Base-by-base conservation (phyloP, 2,888 invertebrate species). In the Diaprepes abbreviatus region DNA sequence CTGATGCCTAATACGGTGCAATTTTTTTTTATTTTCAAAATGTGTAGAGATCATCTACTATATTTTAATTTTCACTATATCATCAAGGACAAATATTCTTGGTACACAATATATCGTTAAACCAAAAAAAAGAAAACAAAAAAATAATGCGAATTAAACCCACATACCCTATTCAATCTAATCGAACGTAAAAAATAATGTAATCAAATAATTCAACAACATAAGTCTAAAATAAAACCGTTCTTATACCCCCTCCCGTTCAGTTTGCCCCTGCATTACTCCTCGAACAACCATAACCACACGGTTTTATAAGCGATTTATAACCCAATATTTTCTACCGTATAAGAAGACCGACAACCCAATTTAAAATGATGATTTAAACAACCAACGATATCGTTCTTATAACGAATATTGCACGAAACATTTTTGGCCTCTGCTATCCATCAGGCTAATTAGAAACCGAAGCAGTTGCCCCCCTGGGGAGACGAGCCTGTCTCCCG, bases 401-500 rank as follows among this genome's bases (percentile, higher is more conserved):
- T 59, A 65, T 54, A 35, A 50, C 59, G 70, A 70, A 70, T 70
- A 70, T 70, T 70, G 70, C 70, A 66, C 64, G 70, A 65, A 70
- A 65, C 65, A 60, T 70, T 70, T 66, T 65, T 67, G 73, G 77
- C 68, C 74, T 73, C 74, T 77, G 81, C 80, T 79, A 82, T 82
- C 81, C 80, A 82, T 82, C 82, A 81, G 81, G 77, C 81, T 82
- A 82, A 82, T 82, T 82, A 81, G 81, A 82, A 82, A 81, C 79
- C 76, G 79, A 81, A 82, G 77, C 74, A 77, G 74, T 77, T 77
- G 78, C 76, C 77, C 79, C 79, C 80, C 79, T 73, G 76, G 73
- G 59, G 77, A 19, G 77, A 78, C 78, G 75, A 77, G 75, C 72
- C 66, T 36, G 58, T 62, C 63, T 64, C 73, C 65, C 70, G 68